Base-by-base conservation (phyloP, 2,888 invertebrate species). In the Oithona nana region DNA sequence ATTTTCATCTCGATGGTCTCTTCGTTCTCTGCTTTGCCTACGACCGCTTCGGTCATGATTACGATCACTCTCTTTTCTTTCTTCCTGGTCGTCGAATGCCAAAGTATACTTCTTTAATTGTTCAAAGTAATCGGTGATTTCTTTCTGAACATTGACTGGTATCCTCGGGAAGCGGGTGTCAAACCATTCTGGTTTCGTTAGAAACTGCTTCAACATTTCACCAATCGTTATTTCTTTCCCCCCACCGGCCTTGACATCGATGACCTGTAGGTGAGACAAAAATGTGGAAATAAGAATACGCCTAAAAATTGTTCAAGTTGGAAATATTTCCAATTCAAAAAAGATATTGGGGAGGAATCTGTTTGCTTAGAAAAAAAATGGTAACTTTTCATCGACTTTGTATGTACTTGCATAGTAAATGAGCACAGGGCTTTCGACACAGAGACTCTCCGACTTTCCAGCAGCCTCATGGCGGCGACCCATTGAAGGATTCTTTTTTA, bases 121-220 rank as follows among this genome's bases (percentile, higher is more conserved):
- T n/a, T 3, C 26, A 1, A 28, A 49, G 71, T 68, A 66, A 78
- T 74, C 65, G 74, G 75, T 68, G 80, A 76, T 66, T 22, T 64
- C 64, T 68, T 73, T 73, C 74, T 81, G 80, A 69, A 97, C 94
- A 28, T 97, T 95, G 64, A 98, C 97, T 0, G 98, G 98, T 73
- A 99, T 97, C 67, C 98, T 80, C 0, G 98, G 98, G 73, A 99
- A 99, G 22, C 98, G 78, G 0, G 98, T 98, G 51, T 90, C 89
- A 76, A 94, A 98, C 97, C 98, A 99, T 73, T 99, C 98, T 64
- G 98, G 77, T 72, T 97, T 94, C 64, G 88, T 84, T 61, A 97
- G 79, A 80, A 90, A 90, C 72, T 92, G 90, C 51, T 90, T 81
- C 20, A 88, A 79, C 77, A 97, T 84, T 68, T 88, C 86, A 0